phyloP scores from a whole-genome alignment of 2,113 vertebrate species.

The Fukomys damarensis region DNA sequence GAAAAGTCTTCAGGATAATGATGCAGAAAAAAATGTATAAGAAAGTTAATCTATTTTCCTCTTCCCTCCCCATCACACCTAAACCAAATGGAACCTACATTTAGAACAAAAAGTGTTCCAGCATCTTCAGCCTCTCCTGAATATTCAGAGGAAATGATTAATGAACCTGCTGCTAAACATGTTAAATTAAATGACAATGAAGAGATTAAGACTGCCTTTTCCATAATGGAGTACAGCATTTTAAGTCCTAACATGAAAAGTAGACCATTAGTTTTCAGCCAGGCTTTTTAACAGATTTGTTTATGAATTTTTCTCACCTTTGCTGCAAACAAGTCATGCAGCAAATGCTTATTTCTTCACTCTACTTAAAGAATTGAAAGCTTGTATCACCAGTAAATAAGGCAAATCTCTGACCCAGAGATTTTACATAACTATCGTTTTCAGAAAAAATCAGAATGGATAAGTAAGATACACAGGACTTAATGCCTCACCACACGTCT shows the following conservation, averaged over 20 bases:
- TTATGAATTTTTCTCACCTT: slow-evolving; percentile 66
- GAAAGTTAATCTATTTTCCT: slow-evolving; percentile 69
- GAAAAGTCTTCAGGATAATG: slow-evolving; percentile 63
- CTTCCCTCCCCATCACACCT: neutral
- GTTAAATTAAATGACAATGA: slow-evolving; percentile 72
- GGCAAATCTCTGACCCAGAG: slow-evolving; percentile 26
- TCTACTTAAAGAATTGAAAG: slow-evolving; percentile 64
- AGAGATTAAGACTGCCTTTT: slow-evolving; percentile 71
- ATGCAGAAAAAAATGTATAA: slow-evolving; percentile 48
- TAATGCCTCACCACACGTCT: slow-evolving; percentile 35
- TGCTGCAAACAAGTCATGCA: slow-evolving; percentile 49
- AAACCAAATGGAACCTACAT: slow-evolving; percentile 58
- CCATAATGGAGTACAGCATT: slow-evolving; percentile 7
- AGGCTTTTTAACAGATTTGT: slow-evolving; percentile 59
- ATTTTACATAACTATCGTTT: slow-evolving; percentile 58
- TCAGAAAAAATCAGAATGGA: slow-evolving; percentile 57
- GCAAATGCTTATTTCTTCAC: slow-evolving; percentile 67
- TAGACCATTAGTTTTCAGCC: slow-evolving; percentile 64
- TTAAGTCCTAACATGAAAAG: slow-evolving; percentile 64
- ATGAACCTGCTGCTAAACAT: slow-evolving; percentile 65
- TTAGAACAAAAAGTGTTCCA: slow-evolving; percentile 21
- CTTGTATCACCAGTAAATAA: slow-evolving; percentile 48
- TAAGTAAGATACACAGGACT: slow-evolving; percentile 65
- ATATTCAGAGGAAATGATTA: slow-evolving; percentile 79
- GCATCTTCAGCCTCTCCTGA: slow-evolving; percentile 50